phyloP scores from a whole-genome alignment of 2,888 invertebrate species.

The Andrena hattorfiana region DNA sequence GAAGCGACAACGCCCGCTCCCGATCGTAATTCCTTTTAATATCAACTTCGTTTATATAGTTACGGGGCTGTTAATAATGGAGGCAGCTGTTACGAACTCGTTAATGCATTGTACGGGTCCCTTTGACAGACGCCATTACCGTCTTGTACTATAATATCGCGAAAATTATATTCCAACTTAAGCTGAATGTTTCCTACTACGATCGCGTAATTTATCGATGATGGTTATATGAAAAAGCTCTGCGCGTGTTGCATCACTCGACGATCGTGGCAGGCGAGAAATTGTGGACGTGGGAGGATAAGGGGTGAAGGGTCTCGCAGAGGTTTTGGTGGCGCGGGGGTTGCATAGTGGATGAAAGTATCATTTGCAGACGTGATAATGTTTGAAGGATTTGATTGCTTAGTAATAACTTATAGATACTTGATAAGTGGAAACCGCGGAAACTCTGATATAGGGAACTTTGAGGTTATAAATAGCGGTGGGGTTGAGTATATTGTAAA shows the following conservation, averaged over 20 bases:
- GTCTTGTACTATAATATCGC: conserved; percentile 1
- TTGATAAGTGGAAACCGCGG: too few relatives aligned
- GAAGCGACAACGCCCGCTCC: not conserved
- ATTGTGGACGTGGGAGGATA: not conserved
- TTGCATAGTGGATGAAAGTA: too few relatives aligned
- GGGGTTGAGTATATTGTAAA: too few relatives aligned
- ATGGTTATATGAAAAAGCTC: not conserved
- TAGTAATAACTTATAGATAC: too few relatives aligned
- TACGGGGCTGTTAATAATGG: conserved; percentile 29
- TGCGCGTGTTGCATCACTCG: not conserved
- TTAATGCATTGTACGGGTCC: conserved; percentile 16
- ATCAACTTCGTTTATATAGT: conserved; percentile 15
- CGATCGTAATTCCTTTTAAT: conserved; percentile 30
- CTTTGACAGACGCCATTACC: conserved; percentile 15
- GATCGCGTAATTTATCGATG: conserved; percentile 7
- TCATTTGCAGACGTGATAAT: too few relatives aligned
- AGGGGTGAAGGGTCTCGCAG: not conserved
- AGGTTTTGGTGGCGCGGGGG: too few relatives aligned
- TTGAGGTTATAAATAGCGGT: too few relatives aligned
- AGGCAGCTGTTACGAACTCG: conserved; percentile 29
- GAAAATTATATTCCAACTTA: conserved; percentile 17
- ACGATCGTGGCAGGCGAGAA: not conserved
- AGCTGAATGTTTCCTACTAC: not conserved
- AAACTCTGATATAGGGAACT: too few relatives aligned
- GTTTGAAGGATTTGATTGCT: too few relatives aligned